These are phyloP conservation scores for Rafetus swinhoei DNA, from an alignment of 2,113 vertebrate species.

Conservation along the genomic window DNA sequence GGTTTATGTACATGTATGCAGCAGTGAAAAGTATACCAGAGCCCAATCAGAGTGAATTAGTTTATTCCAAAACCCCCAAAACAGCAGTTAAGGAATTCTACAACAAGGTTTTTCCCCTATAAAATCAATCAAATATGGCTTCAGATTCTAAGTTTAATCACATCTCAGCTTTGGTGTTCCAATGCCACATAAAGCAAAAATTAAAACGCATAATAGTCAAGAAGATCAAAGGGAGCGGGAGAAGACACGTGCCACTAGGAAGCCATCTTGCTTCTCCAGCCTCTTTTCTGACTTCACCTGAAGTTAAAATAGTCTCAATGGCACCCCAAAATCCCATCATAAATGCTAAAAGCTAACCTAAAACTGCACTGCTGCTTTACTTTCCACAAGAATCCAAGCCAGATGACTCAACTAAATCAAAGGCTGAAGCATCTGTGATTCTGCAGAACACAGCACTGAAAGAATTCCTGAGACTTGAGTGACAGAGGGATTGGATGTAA, in stretches of 20 bases:
- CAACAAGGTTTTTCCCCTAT: neutral
- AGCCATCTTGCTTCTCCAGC: neutral
- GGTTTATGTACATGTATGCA: neutral
- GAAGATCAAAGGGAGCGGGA: neutral
- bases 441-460: neutral
- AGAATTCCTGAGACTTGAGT: neutral
- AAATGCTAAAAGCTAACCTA: neutral
- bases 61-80: neutral
- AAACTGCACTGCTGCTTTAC: neutral
- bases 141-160: neutral
- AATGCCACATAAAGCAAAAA: neutral
- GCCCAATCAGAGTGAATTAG: constrained; percentile 5
- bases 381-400: neutral
- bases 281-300: neutral
- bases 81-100: neutral
- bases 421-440: rapidly evolving
- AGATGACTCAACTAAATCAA: neutral
- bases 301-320: neutral
- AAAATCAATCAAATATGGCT: neutral
- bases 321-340: neutral
- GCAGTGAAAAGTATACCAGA: neutral
- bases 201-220: neutral
- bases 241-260: neutral
- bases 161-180: neutral
- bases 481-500: neutral